Evolutionary conservation across 2,797 vertebrate genomes (phyloP), one percentile per base, ranked within the genome.

Genomic region (Lacerta agilis): DNA sequence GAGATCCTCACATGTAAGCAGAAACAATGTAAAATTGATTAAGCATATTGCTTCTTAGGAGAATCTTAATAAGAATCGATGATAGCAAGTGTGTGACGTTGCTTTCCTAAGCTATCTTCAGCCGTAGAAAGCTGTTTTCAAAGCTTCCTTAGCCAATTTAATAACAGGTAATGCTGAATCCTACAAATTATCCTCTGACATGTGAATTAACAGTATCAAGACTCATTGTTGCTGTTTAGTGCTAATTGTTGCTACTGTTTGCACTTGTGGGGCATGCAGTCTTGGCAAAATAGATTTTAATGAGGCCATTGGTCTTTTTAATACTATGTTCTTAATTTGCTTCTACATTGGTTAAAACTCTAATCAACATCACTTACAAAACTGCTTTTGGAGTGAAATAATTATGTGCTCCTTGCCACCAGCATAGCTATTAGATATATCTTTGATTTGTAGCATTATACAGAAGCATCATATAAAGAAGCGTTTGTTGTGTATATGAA

Each of bases 321-420:
- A 93, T 92, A 80, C 94, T 91, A 90, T 86, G 77, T 85, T 82
- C 75, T 91, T 94, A 93, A 93, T 90, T 93, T 82, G 38, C 91
- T 95, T 91, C 78, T 18, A 55, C 82, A 91, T 90, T 92, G 89
- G 86, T 95, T 94, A 92, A 94, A 95, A 92, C 18, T 1, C 69
- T 91, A 94, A 94, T 93, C 80, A 92, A 92, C 89, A 92, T 95
- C 61, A 90, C 91, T 95, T 95, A 91, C 79, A 92, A 85, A 79
- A 93, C n/a, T 71, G 17, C 85, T 95, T 92, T 88, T 58, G 90
- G 93, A 94, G 45, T 90, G 88, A 91, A 95, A 91, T 27, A 89
- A 66, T 77, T 93, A 86, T 83, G 64, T 7, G 41, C 45, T 89
- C 69, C 58, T 36, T 85, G 84, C 55, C 78, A 89, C 79, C 84